A percentile compares a stretch with the other conserved stretches of the same genome.
phyloP scores from a whole-genome alignment of 2,113 vertebrate genomes.

The Rattus rattus region DNA sequence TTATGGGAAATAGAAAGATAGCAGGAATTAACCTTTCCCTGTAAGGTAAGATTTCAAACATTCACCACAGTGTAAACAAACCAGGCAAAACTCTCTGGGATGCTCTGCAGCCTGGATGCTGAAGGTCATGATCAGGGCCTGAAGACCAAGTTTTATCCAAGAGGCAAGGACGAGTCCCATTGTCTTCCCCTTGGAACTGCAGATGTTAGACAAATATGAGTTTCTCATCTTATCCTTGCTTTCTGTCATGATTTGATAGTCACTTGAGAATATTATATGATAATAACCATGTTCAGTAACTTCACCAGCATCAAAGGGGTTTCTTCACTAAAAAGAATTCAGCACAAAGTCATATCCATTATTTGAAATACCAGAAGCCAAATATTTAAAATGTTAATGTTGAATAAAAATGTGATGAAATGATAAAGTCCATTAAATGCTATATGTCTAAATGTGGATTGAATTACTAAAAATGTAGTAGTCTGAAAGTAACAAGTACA shows the following conservation, averaged over 20 bases:
- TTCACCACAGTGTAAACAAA: slow-evolving; percentile 44
- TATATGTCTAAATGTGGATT: neutral
- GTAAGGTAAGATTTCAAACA: slow-evolving; percentile 49
- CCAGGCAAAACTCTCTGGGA: slow-evolving; percentile 22
- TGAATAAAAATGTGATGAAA: neutral
- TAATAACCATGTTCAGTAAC: neutral
- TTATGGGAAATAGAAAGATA: slow-evolving; percentile 67
- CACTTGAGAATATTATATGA: neutral
- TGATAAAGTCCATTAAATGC: neutral
- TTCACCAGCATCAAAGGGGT: slow-evolving; percentile 11
- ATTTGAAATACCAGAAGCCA: neutral
- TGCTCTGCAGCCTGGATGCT: neutral
- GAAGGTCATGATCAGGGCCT: neutral
- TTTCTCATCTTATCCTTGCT: neutral
- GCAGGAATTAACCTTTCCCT: slow-evolving; percentile 40
- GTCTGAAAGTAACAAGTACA: neutral
- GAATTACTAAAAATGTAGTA: neutral
- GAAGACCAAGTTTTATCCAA: slow-evolving; percentile 13
- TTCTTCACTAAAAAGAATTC: neutral
- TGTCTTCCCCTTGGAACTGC: neutral
- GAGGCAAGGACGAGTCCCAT: neutral
- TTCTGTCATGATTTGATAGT: neutral
- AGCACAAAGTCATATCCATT: neutral
- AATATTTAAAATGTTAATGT: slow-evolving; percentile 18
- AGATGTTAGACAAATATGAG: neutral